Conservation (phyloP, 2,113 vertebrate species). For the Synchiropus splendidus region DNA sequence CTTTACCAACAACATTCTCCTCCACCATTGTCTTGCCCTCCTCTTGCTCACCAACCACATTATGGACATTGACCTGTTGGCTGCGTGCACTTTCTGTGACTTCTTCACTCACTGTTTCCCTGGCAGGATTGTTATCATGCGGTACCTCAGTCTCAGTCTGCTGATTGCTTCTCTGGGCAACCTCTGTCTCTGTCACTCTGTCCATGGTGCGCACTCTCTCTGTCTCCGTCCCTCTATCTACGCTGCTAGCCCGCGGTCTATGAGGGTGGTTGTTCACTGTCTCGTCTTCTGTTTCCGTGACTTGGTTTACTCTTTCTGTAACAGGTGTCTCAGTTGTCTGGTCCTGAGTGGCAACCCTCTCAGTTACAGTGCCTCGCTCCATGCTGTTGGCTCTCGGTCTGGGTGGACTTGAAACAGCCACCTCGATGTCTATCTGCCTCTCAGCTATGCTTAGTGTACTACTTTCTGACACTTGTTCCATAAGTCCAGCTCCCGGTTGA, state of each 20-base stretch:
- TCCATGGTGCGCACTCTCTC: slow-evolving; percentile 25
- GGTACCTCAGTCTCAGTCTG: slow-evolving; percentile 45
- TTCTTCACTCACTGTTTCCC: slow-evolving; percentile 28
- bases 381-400: slow-evolving; percentile 54
- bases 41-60: slow-evolving; percentile 9
- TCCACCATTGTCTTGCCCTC: slow-evolving; percentile 13
- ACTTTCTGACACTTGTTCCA: slow-evolving; percentile 22
- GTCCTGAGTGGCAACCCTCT: slow-evolving; percentile 46
- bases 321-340: slow-evolving; percentile 42
- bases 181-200: slow-evolving; percentile 54
- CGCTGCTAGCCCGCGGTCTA: slow-evolving; percentile 51
- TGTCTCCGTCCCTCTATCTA: slow-evolving; percentile 49
- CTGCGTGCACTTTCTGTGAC: slow-evolving; percentile 9
- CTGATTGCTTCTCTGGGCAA: slow-evolving; percentile 35
- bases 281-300: slow-evolving; percentile 52
- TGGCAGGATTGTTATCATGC: slow-evolving; percentile 26
- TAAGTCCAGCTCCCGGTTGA: slow-evolving; percentile 1
- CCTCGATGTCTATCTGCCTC: slow-evolving; percentile 19
- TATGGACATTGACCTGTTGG: slow-evolving; percentile 7
- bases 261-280: slow-evolving; percentile 38
- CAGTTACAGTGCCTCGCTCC: slow-evolving; percentile 51
- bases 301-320: slow-evolving; percentile 26
- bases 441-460: not conserved
- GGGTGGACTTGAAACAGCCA: slow-evolving; percentile 21
- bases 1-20: slow-evolving; percentile 18